Conservation (phyloP, 2,797 vertebrate species). For the Haliaeetus vocifer region DNA sequence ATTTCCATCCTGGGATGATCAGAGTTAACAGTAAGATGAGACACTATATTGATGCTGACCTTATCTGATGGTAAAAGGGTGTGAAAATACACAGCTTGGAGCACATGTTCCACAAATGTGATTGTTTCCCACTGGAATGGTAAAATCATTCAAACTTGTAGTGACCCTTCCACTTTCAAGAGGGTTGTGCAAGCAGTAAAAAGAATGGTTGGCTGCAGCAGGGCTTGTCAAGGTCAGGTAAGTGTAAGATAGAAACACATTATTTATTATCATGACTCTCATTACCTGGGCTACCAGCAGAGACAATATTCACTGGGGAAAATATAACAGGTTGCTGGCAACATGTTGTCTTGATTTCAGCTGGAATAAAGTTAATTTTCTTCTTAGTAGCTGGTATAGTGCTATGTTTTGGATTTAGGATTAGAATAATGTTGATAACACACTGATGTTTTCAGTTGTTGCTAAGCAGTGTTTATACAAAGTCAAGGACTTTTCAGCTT, state of each 20-base stretch:
- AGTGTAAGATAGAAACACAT: not conserved
- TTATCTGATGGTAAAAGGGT: not conserved
- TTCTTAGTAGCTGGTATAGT: too few species aligned
- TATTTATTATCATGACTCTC: not conserved
- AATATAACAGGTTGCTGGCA: not conserved
- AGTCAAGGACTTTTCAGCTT: too few species aligned
- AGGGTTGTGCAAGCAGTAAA: not conserved
- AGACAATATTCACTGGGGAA: not conserved
- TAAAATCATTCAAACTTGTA: not conserved
- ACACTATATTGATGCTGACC: not conserved
- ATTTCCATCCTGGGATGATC: not conserved
- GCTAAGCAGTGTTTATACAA: too few species aligned
- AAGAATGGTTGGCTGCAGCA: not conserved
- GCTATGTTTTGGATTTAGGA: too few species aligned
- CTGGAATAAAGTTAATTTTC: too few species aligned
- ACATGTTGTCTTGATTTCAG: too few species aligned
- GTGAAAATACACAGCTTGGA: not conserved
- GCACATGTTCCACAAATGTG: not conserved
- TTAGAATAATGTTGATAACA: too few species aligned
- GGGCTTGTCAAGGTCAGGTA: not conserved
- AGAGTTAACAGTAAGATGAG: not conserved
- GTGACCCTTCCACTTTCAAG: not conserved
- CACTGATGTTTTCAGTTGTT: too few species aligned
- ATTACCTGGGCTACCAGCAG: not conserved
- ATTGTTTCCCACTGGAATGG: not conserved